These are phyloP conservation scores for Sipha flava DNA, from an alignment of 1,140 invertebrate species.

Conservation along the genomic window DNA sequence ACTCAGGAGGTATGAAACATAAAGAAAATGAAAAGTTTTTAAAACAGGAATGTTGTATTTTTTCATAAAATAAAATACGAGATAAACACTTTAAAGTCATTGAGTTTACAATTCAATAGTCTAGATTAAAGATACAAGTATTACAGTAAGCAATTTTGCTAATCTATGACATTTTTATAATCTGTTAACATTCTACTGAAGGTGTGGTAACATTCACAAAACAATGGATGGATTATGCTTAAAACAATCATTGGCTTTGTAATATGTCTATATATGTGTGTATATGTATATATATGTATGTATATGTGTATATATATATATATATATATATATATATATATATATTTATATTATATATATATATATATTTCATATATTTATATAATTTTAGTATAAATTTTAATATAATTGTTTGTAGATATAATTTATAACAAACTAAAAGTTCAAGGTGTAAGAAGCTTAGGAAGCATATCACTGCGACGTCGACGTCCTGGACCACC, in stretches of 20 bases:
- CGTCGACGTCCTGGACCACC: slow-evolving; percentile 75
- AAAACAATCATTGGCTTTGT: neutral
- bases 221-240: slow-evolving; percentile 20
- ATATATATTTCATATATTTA: slow-evolving; percentile 22
- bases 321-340: slow-evolving; percentile 4
- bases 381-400: slow-evolving; percentile 17
- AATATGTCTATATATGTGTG: neutral
- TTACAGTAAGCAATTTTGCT: slow-evolving; percentile 17
- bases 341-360: slow-evolving; percentile 5
- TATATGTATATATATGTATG: neutral
- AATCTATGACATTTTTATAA: slow-evolving; percentile 8
- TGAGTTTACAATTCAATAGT: slow-evolving; percentile 2
- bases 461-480: slow-evolving; percentile 44
- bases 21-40: neutral
- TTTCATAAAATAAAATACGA: slow-evolving; percentile 12
- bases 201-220: slow-evolving; percentile 8
- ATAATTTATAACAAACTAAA: slow-evolving; percentile 28
- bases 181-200: slow-evolving; percentile 14
- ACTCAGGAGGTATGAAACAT: neutral
- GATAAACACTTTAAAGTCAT: slow-evolving; percentile 11
- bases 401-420: slow-evolving; percentile 5
- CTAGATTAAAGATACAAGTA: neutral
- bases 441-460: slow-evolving; percentile 20
- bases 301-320: slow-evolving; percentile 18
- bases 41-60: slow-evolving; percentile 29